These are phyloP conservation scores for Allolobophora icterica DNA, from an alignment of 2,888 invertebrate species.

Conservation along the genomic window DNA sequence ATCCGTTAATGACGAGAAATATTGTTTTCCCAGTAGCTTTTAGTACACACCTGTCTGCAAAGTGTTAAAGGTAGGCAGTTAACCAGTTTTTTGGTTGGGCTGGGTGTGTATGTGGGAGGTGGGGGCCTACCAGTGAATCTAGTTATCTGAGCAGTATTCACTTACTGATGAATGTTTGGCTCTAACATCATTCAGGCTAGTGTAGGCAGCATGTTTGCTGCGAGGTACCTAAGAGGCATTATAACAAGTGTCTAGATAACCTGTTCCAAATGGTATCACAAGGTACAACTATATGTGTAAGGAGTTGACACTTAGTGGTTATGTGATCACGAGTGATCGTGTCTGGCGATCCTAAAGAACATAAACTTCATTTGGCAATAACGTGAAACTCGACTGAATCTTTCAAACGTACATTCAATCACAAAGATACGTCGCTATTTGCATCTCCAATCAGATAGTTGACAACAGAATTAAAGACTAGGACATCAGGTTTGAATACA, in stretches of 20 bases:
- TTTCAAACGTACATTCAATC: slow-evolving; percentile 14
- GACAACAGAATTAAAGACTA: slow-evolving; percentile 20
- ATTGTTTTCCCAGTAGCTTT: too few relatives aligned
- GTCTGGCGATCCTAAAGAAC: neutral
- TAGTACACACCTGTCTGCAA: too few relatives aligned
- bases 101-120: too few relatives aligned
- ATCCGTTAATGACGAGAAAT: too few relatives aligned
- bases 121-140: too few relatives aligned
- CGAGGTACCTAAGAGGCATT: too few relatives aligned
- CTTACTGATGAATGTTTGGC: too few relatives aligned
- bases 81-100: too few relatives aligned
- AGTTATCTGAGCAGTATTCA: too few relatives aligned
- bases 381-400: neutral
- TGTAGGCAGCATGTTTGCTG: too few relatives aligned
- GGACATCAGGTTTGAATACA: slow-evolving; percentile 7
- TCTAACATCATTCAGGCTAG: too few relatives aligned
- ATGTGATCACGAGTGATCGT: neutral
- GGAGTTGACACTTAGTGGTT: neutral
- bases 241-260: neutral
- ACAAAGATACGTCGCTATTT: neutral
- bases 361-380: neutral
- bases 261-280: neutral
- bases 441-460: slow-evolving; percentile 12
- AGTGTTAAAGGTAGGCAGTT: too few relatives aligned
- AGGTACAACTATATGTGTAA: neutral